Base-by-base conservation (phyloP, 2,888 invertebrate species). In the Slavum lentiscoides region DNA sequence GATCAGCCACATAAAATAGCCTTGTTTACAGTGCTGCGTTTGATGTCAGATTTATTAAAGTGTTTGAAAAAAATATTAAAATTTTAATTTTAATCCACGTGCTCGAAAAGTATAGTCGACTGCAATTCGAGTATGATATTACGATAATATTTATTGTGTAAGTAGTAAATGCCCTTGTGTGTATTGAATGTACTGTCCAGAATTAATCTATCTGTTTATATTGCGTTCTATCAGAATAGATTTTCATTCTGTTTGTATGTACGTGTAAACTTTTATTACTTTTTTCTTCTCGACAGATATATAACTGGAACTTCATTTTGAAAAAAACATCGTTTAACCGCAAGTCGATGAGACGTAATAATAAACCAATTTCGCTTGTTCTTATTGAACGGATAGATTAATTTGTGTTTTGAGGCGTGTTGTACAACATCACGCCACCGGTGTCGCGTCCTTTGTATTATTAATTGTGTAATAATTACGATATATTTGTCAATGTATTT, bases 401-500 rank as follows among this genome's bases (percentile, higher is more conserved):
- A 23, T 64, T 74, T 53, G n/a, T 61, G 3, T 62, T 30, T 58
- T 3, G 15, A 43, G 66, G 37, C 55, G 1, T 30, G 30, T 30
- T 2, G 30, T 30, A 30, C 4, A 30, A 30, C n/a, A n/a, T 9
- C 17, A 30, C 30, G 30, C 17, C 39, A n/a, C n/a, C 23, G 58
- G 13, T 75, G 19, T 43, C 13, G 55, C 58, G 55, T 75, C 74
- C 58, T 67, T 58, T 43, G 23, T 30, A 67, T 67, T 67, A 59
- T 19, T 66, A 23, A 21, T 30, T 30, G 43, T 75, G 13, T 68
- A 43, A 58, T 67, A 75, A 67, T 68, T 13, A 43, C 21, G 39
- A 67, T 39, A 72, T 72, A 58, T 72, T 58, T 61, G 19, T 74
- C 23, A 49, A 53, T 66, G 37, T 74, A 74, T 66, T 74, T 66